These are phyloP conservation scores for Cranoglanis bouderius DNA, from an alignment of 2,113 vertebrate species.

Conservation along the genomic window DNA sequence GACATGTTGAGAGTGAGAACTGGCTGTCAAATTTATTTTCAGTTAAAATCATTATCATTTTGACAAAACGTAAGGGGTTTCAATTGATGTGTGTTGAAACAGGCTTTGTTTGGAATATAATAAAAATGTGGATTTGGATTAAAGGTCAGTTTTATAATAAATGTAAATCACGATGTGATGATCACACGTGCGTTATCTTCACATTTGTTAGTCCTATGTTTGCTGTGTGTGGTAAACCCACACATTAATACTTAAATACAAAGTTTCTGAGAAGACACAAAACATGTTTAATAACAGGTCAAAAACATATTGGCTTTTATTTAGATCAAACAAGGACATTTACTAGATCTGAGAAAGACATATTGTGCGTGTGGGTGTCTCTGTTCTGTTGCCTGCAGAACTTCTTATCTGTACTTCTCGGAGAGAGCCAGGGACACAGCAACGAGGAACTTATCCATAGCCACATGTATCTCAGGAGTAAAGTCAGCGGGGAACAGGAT, in stretches of 20 bases:
- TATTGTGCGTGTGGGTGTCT: not conserved
- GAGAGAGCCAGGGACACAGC: slow-evolving; percentile 66
- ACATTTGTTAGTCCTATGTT: not conserved
- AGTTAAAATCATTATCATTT: too few species aligned
- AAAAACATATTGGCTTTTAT: not conserved
- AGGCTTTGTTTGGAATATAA: too few species aligned
- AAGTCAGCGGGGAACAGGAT: slow-evolving; percentile 37
- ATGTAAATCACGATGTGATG: too few species aligned
- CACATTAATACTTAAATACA: not conserved
- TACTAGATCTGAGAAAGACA: slow-evolving; percentile 16
- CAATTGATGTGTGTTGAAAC: too few species aligned
- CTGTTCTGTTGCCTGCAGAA: not conserved
- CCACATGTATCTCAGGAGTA: slow-evolving; percentile 68
- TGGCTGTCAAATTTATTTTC: too few species aligned
- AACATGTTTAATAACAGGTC: not conserved
- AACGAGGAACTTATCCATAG: slow-evolving; percentile 79
- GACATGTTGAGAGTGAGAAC: too few species aligned
- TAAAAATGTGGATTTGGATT: too few species aligned
- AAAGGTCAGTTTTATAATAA: too few species aligned
- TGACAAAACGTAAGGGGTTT: too few species aligned
- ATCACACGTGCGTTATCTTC: not conserved
- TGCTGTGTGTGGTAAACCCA: not conserved
- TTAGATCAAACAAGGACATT: not conserved
- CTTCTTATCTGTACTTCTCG: slow-evolving; percentile 78
- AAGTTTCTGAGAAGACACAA: not conserved